Conservation (phyloP, 2,113 vertebrate genomes). For the Lagopus muta region DNA sequence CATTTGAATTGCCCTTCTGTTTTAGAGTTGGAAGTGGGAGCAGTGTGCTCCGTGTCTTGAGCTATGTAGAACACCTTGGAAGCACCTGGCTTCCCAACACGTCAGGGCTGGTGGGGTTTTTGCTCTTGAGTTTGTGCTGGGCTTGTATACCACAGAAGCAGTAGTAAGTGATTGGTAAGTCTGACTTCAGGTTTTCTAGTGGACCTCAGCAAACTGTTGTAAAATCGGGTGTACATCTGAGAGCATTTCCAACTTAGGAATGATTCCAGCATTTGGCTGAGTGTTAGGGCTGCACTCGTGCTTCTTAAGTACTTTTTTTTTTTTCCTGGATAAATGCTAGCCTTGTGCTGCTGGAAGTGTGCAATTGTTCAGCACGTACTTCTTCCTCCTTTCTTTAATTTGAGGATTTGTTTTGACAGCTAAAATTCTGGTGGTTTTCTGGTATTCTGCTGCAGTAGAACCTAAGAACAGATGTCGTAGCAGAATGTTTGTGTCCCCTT, state of each 20-base stretch:
- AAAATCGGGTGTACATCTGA: not conserved
- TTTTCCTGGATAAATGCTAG: slow-evolving; percentile 25
- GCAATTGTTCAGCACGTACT: slow-evolving; percentile 62
- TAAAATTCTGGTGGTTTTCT: slow-evolving; percentile 69
- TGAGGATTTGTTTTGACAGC: slow-evolving; percentile 70
- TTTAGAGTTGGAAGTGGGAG: not conserved
- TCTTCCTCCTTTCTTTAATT: slow-evolving; percentile 51
- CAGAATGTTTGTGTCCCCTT: slow-evolving; percentile 67
- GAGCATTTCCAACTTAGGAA: not conserved
- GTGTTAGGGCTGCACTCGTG: not conserved
- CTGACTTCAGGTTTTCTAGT: not conserved
- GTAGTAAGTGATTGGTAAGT: not conserved
- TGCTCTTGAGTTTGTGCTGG: not conserved
- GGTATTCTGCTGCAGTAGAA: slow-evolving; percentile 54
- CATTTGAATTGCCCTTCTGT: not conserved
- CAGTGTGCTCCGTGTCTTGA: not conserved
- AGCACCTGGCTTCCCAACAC: rapidly evolving
- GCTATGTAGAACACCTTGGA: rapidly evolving
- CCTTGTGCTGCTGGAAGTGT: slow-evolving; percentile 43
- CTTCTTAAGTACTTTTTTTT: not conserved
- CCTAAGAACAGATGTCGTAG: slow-evolving; percentile 66
- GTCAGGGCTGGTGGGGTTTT: not conserved
- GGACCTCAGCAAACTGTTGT: not conserved
- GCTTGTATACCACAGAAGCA: not conserved
- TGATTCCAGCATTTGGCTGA: slow-evolving; percentile 13